Evolutionary conservation across 2,113 vertebrate genomes (phyloP).

Genomic region (Lepidothrix coronata): DNA sequence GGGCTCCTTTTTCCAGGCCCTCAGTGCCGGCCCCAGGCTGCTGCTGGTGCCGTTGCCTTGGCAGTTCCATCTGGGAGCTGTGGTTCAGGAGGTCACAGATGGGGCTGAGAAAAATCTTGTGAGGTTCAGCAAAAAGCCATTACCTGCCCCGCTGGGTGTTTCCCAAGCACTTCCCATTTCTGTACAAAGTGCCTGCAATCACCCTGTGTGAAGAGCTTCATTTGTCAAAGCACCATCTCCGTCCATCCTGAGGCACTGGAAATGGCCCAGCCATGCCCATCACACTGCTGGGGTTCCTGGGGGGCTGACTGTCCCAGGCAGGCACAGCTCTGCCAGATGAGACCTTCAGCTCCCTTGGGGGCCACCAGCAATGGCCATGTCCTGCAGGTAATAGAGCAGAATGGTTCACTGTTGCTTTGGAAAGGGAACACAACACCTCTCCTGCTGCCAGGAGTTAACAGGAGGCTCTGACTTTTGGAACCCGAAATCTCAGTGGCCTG

Average conservation of each 20-base stretch:
- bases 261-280: accelerated
- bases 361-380: background rate
- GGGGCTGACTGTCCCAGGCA: background rate
- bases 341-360: background rate
- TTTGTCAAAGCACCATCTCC: background rate
- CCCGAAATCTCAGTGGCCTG: slow-evolving; percentile 73
- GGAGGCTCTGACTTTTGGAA: slow-evolving; percentile 66
- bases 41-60: background rate
- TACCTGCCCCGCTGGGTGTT: background rate
- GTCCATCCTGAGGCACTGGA: background rate
- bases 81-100: background rate
- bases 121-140: background rate
- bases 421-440: accelerated
- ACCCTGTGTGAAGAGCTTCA: accelerated
- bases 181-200: background rate
- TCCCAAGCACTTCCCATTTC: background rate
- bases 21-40: background rate
- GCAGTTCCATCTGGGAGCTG: background rate
- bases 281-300: background rate
- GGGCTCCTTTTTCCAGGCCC: background rate
- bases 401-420: background rate
- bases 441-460: background rate
- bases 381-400: accelerated
- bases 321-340: background rate
- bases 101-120: background rate